A percentile compares a stretch with the other conserved stretches of the same genome.
phyloP scores from a whole-genome alignment of 2,113 vertebrate species.

The Anser cygnoides region DNA sequence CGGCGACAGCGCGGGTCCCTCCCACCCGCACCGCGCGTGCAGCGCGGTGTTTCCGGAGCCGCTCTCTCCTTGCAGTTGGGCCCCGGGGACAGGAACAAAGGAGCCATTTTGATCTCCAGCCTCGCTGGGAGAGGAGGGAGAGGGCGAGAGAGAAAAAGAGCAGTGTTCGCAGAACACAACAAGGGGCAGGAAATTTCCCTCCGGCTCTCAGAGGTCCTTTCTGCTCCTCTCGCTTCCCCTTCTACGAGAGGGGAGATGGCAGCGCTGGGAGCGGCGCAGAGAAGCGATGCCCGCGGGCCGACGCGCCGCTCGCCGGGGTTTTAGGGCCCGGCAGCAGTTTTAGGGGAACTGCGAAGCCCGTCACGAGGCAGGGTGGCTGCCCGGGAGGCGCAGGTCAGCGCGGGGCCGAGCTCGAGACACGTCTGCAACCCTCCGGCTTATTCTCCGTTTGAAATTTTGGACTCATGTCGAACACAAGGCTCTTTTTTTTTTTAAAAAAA shows the following conservation, averaged over 20 bases:
- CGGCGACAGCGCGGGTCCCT: slow-evolving; percentile 22
- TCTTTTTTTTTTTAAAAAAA: not conserved
- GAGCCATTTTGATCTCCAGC: slow-evolving; percentile 66
- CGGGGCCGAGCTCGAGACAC: not conserved
- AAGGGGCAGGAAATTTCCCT: slow-evolving; percentile 41
- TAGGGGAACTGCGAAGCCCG: not conserved
- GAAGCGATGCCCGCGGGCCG: not conserved
- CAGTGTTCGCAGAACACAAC: slow-evolving; percentile 49
- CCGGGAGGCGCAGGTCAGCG: not conserved
- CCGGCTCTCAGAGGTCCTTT: not conserved
- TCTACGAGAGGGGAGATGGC: not conserved
- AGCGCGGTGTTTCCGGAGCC: slow-evolving; percentile 14
- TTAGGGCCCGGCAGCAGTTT: not conserved
- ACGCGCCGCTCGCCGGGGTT: not conserved
- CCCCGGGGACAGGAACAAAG: slow-evolving; percentile 69
- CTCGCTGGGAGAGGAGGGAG: not conserved
- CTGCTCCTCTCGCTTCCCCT: not conserved
- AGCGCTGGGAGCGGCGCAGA: not conserved
- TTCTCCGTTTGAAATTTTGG: slow-evolving; percentile 36
- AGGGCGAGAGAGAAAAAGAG: slow-evolving; percentile 25
- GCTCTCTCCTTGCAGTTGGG: slow-evolving; percentile 50
- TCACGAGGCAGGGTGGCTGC: not conserved
- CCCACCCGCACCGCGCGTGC: not conserved
- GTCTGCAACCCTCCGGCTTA: slow-evolving; percentile 7
- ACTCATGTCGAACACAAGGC: not conserved